phyloP scores from a whole-genome alignment of 2,113 vertebrate species.

The Charina bottae region DNA sequence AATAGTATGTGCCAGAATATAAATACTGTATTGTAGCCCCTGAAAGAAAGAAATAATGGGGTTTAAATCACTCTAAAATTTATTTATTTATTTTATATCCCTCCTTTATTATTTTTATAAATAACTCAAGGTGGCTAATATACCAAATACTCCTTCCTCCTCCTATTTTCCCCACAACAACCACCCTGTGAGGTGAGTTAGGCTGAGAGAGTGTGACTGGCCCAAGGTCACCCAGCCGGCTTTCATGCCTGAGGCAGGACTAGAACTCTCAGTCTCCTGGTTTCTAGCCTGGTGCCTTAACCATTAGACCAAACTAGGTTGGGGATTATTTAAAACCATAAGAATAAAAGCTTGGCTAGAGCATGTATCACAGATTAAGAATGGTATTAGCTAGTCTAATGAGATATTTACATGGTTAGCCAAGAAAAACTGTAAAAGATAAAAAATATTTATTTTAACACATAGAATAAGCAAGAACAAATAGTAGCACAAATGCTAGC shows the following conservation, averaged over 20 bases:
- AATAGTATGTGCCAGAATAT: neutral
- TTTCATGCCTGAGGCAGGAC: no score
- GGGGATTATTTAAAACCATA: neutral
- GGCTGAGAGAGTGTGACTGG: no score
- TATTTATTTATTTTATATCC: no score
- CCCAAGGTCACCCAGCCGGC: no score
- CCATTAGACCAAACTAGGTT: no score
- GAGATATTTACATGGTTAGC: neutral
- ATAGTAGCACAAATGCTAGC: neutral
- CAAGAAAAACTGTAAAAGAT: neutral
- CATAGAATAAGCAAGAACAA: neutral
- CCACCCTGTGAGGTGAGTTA: no score
- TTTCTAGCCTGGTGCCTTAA: no score
- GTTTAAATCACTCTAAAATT: neutral
- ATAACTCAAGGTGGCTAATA: no score
- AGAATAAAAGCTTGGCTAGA: neutral
- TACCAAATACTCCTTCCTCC: no score
- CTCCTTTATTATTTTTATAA: no score
- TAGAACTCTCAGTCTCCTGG: no score
- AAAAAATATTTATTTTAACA: neutral
- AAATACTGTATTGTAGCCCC: neutral
- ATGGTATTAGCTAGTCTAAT: neutral
- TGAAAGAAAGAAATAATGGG: neutral
- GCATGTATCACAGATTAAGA: neutral
- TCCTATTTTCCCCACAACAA: no score